Base-by-base conservation (phyloP, 2,797 vertebrate genomes). In the Centropyge bicolor region DNA sequence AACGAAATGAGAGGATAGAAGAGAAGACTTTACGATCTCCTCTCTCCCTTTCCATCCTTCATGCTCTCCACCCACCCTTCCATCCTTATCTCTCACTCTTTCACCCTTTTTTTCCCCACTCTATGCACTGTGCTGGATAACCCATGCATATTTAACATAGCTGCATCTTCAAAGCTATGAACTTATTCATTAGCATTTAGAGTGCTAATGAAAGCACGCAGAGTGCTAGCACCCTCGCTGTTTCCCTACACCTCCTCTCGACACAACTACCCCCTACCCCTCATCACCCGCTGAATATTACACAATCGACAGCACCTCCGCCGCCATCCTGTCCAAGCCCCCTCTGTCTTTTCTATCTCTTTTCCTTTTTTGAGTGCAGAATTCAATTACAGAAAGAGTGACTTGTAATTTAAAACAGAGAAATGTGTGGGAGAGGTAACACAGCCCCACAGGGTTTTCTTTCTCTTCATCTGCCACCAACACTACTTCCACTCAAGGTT, bases 141-240 rank as follows among this genome's bases (percentile, higher is more conserved):
- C 54, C 88, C 89, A 90, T 93, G 91, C 91, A 95, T 94, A 94
- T 94, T 94, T 93, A 95, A 94, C 90, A 88, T 82, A 76, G 85
- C 85, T 76, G 88, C 89, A 84, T 94, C 93, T 95, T 95, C 93
- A 95, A 95, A 95, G 94, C 88, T 80, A 84, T 88, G 81, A 90
- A 91, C 84, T 89, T 90, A 90, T 92, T 94, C 92, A 95, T 95
- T 95, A 91, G 93, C 92, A 95, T 96, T 95, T 94, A 87, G 76
- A 93, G 84, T 93, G 90, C 89, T 94, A 95, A 95, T 95, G 92
- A 95, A 95, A 94, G 88, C 83, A 84, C 57, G 61, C 86, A 69
- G 86, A 89, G 84, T 82, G 86, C 82, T 86, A 86, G 88, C 87
- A 82, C 78, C 81, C 86, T 89, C 31, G 14, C 89, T 89, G 84